These are phyloP conservation scores for Phanerotoma sp. DNA, from an alignment of 2,888 invertebrate genomes.

Conservation along the genomic window DNA sequence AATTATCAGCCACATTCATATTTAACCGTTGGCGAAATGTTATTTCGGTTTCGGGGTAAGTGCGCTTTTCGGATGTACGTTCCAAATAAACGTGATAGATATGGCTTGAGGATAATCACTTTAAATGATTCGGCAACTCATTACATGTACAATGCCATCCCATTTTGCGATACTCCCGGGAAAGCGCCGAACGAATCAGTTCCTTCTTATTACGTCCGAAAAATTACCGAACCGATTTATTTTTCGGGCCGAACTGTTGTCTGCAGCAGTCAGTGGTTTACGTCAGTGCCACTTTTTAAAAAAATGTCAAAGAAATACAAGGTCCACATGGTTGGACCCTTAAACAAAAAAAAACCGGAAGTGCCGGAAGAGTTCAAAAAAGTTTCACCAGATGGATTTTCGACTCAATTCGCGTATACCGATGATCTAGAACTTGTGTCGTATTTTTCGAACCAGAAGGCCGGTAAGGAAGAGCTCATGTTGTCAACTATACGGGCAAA, in stretches of 20 bases:
- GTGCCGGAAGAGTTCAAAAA: slow-evolving; percentile 10
- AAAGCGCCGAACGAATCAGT: not conserved
- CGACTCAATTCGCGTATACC: slow-evolving; percentile 5
- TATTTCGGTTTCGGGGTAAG: no score
- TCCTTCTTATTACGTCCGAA: slow-evolving; percentile 16
- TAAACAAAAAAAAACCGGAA: slow-evolving; percentile 32
- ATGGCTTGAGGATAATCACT: slow-evolving; percentile 45
- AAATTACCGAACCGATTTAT: slow-evolving; percentile 19
- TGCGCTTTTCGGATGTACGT: no score
- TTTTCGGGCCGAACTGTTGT: slow-evolving; percentile 14
- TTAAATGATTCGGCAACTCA: slow-evolving; percentile 43
- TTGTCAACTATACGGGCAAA: no score
- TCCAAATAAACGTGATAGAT: no score
- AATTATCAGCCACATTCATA: no score
- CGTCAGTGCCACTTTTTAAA: slow-evolving; percentile 7
- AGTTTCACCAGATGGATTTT: not conserved
- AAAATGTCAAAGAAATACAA: slow-evolving; percentile 11
- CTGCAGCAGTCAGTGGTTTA: slow-evolving; percentile 23
- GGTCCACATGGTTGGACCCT: slow-evolving; percentile 32
- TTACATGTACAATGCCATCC: slow-evolving; percentile 45
- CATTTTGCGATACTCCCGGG: slow-evolving; percentile 33
- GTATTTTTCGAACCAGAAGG: slow-evolving; percentile 4
- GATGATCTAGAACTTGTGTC: slow-evolving; percentile 8
- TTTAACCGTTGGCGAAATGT: no score
- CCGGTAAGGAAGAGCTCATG: slow-evolving; percentile 10